Evolutionary conservation across 2,888 invertebrate genomes (phyloP), one percentile per base, ranked within the genome.

Genomic region (Zygaena filipendulae): DNA sequence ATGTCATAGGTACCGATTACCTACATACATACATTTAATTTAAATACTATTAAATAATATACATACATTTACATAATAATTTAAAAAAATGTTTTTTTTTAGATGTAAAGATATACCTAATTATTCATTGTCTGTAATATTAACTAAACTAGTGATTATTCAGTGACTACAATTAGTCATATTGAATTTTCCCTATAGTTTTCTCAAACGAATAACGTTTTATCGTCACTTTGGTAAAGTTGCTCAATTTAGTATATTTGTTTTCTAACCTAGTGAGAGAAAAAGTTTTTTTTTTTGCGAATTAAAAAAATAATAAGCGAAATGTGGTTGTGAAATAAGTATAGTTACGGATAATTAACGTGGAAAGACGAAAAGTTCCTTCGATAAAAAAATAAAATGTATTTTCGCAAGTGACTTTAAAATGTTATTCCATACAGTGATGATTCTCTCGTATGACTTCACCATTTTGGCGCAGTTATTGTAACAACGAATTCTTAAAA

Each of bases 341-440:
- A 58, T 67, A 68, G 59, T 43, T n/a, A 54, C 28, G 46, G 36
- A 42, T 43, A 49, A 48, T n/a, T n/a, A n/a, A n/a, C n/a, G n/a
- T n/a, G n/a, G n/a, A n/a, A n/a, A n/a, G n/a, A n/a, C n/a, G n/a
- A n/a, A n/a, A n/a, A n/a, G n/a, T n/a, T n/a, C n/a, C n/a, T n/a
- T n/a, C n/a, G n/a, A n/a, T n/a, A n/a, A n/a, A n/a, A n/a, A n/a
- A n/a, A n/a, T n/a, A n/a, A n/a, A n/a, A n/a, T n/a, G n/a, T n/a
- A n/a, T n/a, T n/a, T n/a, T n/a, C n/a, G 29, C 35, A 44, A 59
- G 62, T 68, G 68, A 66, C 64, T 59, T 31, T 66, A 52, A 67
- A 72, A 71, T 62, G 71, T 72, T 72, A 66, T 72, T 72, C 64
- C n/a, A n/a, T n/a, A n/a, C n/a, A n/a, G n/a, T n/a, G n/a, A n/a